Conservation (phyloP, 2,113 vertebrate species). For the Origma solitaria region DNA sequence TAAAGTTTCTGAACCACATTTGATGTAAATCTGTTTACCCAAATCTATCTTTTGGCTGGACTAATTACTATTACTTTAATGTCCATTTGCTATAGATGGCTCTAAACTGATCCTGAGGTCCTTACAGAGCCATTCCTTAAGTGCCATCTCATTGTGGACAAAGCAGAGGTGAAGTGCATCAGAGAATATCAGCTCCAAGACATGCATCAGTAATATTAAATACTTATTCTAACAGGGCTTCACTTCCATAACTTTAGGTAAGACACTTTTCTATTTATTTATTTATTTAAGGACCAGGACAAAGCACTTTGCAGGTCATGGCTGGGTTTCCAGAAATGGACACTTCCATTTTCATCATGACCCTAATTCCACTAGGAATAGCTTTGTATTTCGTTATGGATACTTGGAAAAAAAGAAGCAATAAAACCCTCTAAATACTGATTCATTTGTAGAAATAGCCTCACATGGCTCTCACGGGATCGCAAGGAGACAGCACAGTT, state of each 20-base stretch:
- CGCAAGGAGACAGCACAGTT: background rate
- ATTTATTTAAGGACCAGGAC: background rate
- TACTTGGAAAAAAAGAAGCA: background rate
- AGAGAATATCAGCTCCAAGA: background rate
- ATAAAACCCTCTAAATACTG: background rate
- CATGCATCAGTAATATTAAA: background rate
- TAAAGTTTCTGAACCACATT: background rate
- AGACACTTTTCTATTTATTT: background rate
- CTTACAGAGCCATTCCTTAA: background rate
- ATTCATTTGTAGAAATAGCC: conserved; percentile 10
- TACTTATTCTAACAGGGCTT: background rate
- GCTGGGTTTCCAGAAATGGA: background rate
- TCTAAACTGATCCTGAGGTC: background rate
- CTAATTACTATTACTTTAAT: background rate
- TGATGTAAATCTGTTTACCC: background rate
- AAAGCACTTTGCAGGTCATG: background rate
- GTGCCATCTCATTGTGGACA: background rate
- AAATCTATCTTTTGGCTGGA: background rate
- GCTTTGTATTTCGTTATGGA: background rate
- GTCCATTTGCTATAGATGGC: background rate
- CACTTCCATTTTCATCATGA: background rate
- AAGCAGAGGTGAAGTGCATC: background rate
- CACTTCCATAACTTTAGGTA: background rate
- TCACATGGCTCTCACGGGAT: background rate
- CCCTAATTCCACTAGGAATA: background rate